Base-by-base conservation (phyloP, 2,113 vertebrate species). In the Carassius gibelio region DNA sequence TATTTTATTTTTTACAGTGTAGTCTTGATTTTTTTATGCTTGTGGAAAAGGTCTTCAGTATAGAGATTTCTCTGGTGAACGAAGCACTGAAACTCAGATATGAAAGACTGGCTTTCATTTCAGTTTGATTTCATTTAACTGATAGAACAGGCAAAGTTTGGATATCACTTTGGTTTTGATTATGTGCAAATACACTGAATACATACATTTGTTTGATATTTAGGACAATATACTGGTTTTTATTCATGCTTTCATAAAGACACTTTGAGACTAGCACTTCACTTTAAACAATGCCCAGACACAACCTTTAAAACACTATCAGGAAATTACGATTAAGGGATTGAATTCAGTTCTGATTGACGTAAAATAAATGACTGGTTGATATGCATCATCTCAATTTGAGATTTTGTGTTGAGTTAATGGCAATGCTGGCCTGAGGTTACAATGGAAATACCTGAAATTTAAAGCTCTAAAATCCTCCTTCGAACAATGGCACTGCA, bases 391-490 rank as follows among this genome's bases (percentile, higher is more conserved):
- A 72, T 75, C 59, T 15, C 26, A 26, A 59, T 23, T 77, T 17
- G 26, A 66, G n/a, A 81, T 81, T 17, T 23, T 68, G 26, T 76
- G 81, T 79, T 82, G 89, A 81, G 23, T 19, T 30, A 52, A 66
- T 81, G 30, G 45, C 72, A 55, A 88, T 88, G 86, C 57, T 55
- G 84, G 80, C 90, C 87, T 91, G 93, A 94, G 94, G 93, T 93
- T 91, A 89, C 66, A 85, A 84, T 38, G 89, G 23, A 78, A 42
- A 87, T 66, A 86, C 91, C 90, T 90, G 91, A 89, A 93, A 91
- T 90, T 88, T 90, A 85, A 68, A 86, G 83, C 89, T 89, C 87
- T 84, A 88, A 87, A 86, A 57, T 8, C 69, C 55, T 45, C 30
- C 30, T 30, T 30, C 30, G 30, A 57, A 57, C 55, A 68, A 19